Evolutionary conservation across 2,888 invertebrate genomes (phyloP), one percentile per base, ranked within the genome.

Genomic region (Onthophagus sagittarius): DNA sequence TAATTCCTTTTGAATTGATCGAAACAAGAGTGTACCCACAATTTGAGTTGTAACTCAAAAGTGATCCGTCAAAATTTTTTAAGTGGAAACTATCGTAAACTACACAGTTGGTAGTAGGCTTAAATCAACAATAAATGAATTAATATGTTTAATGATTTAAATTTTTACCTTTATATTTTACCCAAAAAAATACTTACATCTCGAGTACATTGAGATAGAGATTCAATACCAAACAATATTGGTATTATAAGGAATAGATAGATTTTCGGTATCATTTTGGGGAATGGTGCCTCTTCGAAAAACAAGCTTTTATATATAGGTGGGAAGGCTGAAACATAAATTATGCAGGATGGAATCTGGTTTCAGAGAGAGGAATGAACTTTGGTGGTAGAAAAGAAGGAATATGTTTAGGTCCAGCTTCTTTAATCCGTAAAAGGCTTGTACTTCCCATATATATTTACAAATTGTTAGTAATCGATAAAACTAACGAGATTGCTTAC

Each of bases 161-260:
- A 53, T 33, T 5, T 5, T 33, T 33, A 53, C 5, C 39, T 53
- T 23, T 23, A 53, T 9, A 4, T 53, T 53, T 7, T 9, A 2
- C 1, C 11, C 39, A 53, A 53, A 53, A n/a, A 53, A 53, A 53
- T 53, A 67, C 62, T 15, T 53, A 72, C 53, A 11, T 88, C 84
- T 0, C 90, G 89, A 80, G 95, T 95, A 7, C 39, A 53, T 53
- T 53, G 39, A 53, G 39, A 7, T 53, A 4, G 7, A 4, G 11
- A 9, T 11, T 53, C 39, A 53, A 53, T 4, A 53, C 39, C 39
- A 53, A 53, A 53, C 0, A 53, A 53, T 9, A 53, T 11, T 11
- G 5, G 39, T 53, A 53, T 53, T 9, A 53, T 4, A 53, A 53
- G 11, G 39, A 53, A 53, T 1, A 53, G 39, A 11, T 53, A 9